Evolutionary conservation across 2,888 invertebrate species (phyloP).

Genomic region (Bembecia ichneumoniformis): DNA sequence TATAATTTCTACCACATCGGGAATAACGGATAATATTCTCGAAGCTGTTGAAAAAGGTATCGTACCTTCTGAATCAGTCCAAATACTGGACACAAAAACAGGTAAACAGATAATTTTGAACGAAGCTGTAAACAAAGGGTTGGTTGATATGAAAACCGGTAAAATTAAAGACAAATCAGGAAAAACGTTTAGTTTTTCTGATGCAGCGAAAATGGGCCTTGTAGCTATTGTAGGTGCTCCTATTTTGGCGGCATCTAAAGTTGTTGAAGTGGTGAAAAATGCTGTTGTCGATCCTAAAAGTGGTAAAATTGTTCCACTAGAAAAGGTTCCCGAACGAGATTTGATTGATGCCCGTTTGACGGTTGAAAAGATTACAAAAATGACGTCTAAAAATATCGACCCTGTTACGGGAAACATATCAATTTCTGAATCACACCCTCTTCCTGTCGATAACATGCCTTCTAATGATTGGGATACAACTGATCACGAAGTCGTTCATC

Average conservation of each 20-base stretch:
- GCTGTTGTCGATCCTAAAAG: constrained; percentile 79
- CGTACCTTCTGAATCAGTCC: constrained; percentile 76
- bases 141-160: constrained; percentile 80
- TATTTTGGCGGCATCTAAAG: constrained; percentile 77
- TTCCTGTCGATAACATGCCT: constrained; percentile 11
- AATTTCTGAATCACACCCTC: constrained; percentile 12
- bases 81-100: constrained; percentile 78
- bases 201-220: constrained; percentile 83
- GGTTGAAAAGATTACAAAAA: constrained; percentile 37
- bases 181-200: constrained; percentile 77
- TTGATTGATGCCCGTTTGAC: constrained; percentile 67
- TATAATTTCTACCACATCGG: constrained; percentile 76
- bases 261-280: constrained; percentile 74
- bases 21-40: constrained; percentile 76
- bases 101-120: constrained; percentile 78
- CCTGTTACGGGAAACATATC: constrained; percentile 6
- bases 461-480: constrained; percentile 21
- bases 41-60: constrained; percentile 82
- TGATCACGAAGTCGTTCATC: constrained; percentile 23
- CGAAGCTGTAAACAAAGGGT: constrained; percentile 83
- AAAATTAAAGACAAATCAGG: constrained; percentile 77
- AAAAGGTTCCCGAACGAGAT: constrained; percentile 80
- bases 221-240: constrained; percentile 83
- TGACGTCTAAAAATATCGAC: constrained; percentile 4
- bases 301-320: constrained; percentile 79